Conservation (phyloP, 2,113 vertebrate genomes). For the Euleptes europaea region DNA sequence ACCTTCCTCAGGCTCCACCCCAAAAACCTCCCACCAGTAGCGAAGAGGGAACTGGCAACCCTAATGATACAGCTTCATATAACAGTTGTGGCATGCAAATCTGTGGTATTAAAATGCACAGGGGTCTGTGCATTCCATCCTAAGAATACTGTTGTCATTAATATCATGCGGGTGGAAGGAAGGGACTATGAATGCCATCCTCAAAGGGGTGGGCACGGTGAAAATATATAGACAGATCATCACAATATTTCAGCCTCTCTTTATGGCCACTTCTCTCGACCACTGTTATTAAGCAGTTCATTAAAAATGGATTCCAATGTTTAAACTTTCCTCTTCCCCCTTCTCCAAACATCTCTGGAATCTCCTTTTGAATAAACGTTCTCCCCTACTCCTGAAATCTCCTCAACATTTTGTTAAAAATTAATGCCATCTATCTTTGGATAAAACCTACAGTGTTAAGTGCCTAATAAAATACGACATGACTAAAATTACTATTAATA, state of each 20-base stretch:
- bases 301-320: slow-evolving; percentile 71
- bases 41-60: too few species aligned
- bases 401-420: slow-evolving; percentile 75
- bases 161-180: too few species aligned
- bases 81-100: not conserved
- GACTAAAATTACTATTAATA: slow-evolving; percentile 78
- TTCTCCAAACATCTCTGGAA: slow-evolving; percentile 69
- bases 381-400: slow-evolving; percentile 51
- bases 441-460: slow-evolving; percentile 76
- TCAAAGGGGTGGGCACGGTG: too few species aligned
- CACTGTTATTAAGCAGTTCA: slow-evolving; percentile 67
- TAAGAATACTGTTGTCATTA: too few species aligned
- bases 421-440: slow-evolving; percentile 76
- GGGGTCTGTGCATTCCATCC: not conserved
- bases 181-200: too few species aligned
- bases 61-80: too few species aligned
- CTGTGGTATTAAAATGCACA: not conserved
- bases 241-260: slow-evolving; percentile 61
- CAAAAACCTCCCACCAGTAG: too few species aligned
- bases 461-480: slow-evolving; percentile 77
- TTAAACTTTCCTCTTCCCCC: slow-evolving; percentile 48
- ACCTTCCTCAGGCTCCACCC: too few species aligned
- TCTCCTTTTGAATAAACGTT: slow-evolving; percentile 75
- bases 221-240: slow-evolving; percentile 11
- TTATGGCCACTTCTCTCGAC: slow-evolving; percentile 45